Percentiles rank a stretch among this genome's conserved stretches.
These are phyloP conservation scores for Haemorhous mexicanus DNA, from an alignment of 2,113 vertebrate species.

Conservation along the genomic window DNA sequence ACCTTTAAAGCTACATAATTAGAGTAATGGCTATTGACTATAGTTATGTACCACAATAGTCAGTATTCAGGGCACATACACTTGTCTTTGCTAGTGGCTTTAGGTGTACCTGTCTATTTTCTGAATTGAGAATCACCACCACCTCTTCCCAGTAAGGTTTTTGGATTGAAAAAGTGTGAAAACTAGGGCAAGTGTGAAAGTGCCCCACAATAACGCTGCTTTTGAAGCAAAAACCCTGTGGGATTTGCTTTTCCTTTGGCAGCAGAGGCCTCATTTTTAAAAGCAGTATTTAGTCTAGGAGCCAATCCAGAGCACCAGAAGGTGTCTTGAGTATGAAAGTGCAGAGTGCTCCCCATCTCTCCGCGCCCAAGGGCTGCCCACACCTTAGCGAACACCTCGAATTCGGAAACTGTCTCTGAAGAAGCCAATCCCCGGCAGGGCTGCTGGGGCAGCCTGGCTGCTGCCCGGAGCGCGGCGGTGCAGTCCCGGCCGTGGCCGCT, in stretches of 20 bases:
- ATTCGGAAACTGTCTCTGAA: background rate
- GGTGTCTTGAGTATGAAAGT: background rate
- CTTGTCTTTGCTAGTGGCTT: background rate
- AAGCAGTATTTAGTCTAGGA: background rate
- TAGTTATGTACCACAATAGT: background rate
- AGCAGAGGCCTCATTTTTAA: background rate
- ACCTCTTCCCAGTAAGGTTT: background rate
- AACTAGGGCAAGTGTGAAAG: background rate
- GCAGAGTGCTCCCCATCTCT: background rate
- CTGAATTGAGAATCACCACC: background rate
- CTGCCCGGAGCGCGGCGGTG: background rate
- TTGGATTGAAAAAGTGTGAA: background rate
- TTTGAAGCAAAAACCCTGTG: background rate
- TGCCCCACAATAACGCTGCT: background rate
- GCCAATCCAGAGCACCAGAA: background rate
- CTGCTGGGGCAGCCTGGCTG: fast-evolving
- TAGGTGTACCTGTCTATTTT: background rate
- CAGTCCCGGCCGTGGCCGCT: conserved; percentile 39
- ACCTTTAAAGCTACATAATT: background rate
- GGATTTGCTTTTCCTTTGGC: background rate
- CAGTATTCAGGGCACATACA: background rate
- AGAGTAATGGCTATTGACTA: background rate
- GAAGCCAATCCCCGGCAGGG: fast-evolving
- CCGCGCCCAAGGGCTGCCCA: background rate
- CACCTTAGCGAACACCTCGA: background rate